These are phyloP conservation scores for Hemistola chrysoprasaria DNA, from an alignment of 2,888 invertebrate species.

Conservation along the genomic window DNA sequence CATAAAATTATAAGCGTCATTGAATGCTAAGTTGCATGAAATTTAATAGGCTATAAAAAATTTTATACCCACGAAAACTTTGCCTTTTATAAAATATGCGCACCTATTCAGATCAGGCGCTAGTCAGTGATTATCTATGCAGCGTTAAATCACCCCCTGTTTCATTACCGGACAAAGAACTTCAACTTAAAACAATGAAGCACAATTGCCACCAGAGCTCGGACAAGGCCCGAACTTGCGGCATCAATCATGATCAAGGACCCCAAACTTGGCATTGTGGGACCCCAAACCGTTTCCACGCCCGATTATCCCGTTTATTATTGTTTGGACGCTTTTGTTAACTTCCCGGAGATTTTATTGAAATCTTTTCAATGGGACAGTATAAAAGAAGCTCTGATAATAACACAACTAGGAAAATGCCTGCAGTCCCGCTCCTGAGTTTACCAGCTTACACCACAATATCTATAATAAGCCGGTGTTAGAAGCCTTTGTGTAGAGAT, in stretches of 20 bases:
- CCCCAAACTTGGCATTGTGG: conserved; percentile 28
- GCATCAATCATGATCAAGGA: conserved; percentile 33
- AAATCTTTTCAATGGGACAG: conserved; percentile 25
- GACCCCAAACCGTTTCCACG: conserved; percentile 15
- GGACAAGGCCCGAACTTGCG: conserved; percentile 23
- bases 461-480: conserved; percentile 13
- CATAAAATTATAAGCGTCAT: too few species aligned
- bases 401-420: conserved; percentile 10
- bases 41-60: too few species aligned
- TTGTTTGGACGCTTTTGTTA: conserved; percentile 34
- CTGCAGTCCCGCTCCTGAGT: conserved; percentile 14
- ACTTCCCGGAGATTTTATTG: conserved; percentile 29
- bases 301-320: conserved; percentile 33
- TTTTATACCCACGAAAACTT: too few species aligned
- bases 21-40: too few species aligned
- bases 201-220: conserved; percentile 22
- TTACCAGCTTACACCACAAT: conserved; percentile 8
- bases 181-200: conserved; percentile 25
- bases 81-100: too few species aligned
- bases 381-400: conserved; percentile 18
- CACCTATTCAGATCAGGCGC: too few species aligned
- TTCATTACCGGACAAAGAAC: conserved; percentile 9
- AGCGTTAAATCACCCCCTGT: conserved; percentile 7
- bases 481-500: conserved; percentile 12
- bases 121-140: too few species aligned